A percentile compares a stretch with the other conserved stretches of the same genome.
These are phyloP conservation scores for Aurelia coerulea DNA, from an alignment of 30 jellyfish, hydroid and myxozoan genomes.

Conservation along the genomic window DNA sequence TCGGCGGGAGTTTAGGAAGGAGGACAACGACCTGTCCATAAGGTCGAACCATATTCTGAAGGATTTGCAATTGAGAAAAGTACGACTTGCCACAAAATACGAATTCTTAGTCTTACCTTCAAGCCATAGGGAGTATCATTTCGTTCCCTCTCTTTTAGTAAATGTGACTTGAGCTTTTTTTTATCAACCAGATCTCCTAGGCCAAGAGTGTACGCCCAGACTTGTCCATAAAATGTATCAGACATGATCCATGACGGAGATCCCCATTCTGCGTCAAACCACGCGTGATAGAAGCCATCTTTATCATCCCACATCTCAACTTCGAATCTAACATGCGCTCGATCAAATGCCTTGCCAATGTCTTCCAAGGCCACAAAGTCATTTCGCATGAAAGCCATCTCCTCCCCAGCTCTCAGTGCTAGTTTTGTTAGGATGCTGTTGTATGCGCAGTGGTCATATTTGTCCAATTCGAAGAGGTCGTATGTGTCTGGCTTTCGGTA, in stretches of 20 bases:
- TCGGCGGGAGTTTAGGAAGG: too few species aligned
- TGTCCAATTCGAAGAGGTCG: conserved; percentile 95
- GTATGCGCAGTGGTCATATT: conserved; percentile 96
- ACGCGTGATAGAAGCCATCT: conserved; percentile 93
- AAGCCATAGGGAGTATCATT: conserved; percentile 97
- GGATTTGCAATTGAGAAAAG: too few species aligned
- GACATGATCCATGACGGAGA: conserved; percentile 98
- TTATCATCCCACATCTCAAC: conserved; percentile 99
- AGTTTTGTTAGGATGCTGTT: conserved; percentile 79
- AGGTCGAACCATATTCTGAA: too few species aligned
- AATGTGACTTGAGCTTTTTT: conserved; percentile 82
- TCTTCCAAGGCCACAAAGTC: conserved; percentile 59
- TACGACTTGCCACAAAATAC: too few species aligned
- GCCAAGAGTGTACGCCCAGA: conserved; percentile 97
- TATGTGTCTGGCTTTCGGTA: conserved; percentile 98
- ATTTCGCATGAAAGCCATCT: conserved; percentile 73
- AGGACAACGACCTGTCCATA: too few species aligned
- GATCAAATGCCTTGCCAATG: conserved; percentile 67
- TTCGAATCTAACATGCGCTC: conserved; percentile 87
- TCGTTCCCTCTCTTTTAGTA: conserved; percentile 83
- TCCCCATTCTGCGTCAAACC: conserved; percentile 99
- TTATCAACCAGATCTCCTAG: conserved; percentile 92
- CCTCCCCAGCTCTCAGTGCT: conserved; percentile 92
- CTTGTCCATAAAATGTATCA: conserved; percentile 96
- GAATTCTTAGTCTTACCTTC: conserved; percentile 56